phyloP scores from a whole-genome alignment of 2,888 invertebrate genomes.

The Drosophila mimica region DNA sequence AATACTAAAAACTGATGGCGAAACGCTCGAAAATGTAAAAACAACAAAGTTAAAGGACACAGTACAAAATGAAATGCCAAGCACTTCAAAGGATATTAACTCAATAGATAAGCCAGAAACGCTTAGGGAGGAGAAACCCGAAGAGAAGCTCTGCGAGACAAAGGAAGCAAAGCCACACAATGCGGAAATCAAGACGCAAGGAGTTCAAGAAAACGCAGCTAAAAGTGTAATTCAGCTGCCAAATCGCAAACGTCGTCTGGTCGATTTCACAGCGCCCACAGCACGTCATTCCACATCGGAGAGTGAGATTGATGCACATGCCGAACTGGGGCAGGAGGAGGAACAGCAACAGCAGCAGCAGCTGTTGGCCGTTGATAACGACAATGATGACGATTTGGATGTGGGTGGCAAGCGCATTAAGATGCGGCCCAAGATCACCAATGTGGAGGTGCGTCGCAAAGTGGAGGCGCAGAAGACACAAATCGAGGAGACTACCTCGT shows the following conservation, averaged over 20 bases:
- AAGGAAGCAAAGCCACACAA: slow-evolving; percentile 8
- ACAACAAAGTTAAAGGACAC: slow-evolving; percentile 1
- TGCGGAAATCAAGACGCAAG: background rate
- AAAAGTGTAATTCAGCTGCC: slow-evolving; percentile 20
- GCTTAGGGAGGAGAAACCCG: background rate
- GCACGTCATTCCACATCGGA: slow-evolving; percentile 77
- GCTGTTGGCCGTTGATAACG: slow-evolving; percentile 56
- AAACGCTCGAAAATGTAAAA: background rate
- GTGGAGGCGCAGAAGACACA: slow-evolving; percentile 82
- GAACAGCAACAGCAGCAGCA: slow-evolving; percentile 85
- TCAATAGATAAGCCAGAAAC: slow-evolving; percentile 3
- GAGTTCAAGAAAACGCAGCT: slow-evolving; percentile 1
- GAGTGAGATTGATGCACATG: slow-evolving; percentile 82
- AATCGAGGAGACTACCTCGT: slow-evolving; percentile 79
- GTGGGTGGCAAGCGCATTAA: slow-evolving; percentile 84
- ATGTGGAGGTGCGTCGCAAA: slow-evolving; percentile 80
- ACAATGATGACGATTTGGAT: slow-evolving; percentile 75
- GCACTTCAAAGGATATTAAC: slow-evolving; percentile 34
- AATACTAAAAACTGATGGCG: background rate
- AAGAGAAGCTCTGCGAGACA: background rate
- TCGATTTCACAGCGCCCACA: slow-evolving; percentile 61
- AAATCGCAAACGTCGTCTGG: slow-evolving; percentile 82
- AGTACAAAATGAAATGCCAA: slow-evolving; percentile 34
- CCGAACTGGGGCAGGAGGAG: slow-evolving; percentile 86
- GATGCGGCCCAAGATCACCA: slow-evolving; percentile 81